phyloP scores from a whole-genome alignment of 2,888 invertebrate species.

The Quadriops clusia region DNA sequence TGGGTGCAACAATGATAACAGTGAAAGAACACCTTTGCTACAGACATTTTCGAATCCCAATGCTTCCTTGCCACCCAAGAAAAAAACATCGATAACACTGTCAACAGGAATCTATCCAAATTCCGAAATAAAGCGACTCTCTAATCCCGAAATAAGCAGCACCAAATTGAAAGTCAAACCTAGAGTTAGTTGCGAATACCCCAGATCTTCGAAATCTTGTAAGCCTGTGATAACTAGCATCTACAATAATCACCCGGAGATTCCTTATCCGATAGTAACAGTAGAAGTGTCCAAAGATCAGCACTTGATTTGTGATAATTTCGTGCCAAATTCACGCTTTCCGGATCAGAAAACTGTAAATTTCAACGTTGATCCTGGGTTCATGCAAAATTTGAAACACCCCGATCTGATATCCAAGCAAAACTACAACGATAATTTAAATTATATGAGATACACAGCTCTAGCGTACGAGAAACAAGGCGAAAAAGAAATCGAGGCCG shows the following conservation, averaged over 20 bases:
- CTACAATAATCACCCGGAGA: slow-evolving; percentile 33
- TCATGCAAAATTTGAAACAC: slow-evolving; percentile 6
- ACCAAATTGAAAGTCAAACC: slow-evolving; percentile 8
- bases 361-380: too few species aligned
- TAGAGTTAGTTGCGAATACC: slow-evolving; percentile 7
- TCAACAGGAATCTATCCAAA: background rate
- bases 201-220: slow-evolving; percentile 13
- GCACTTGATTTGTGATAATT: slow-evolving; percentile 18
- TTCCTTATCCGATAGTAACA: slow-evolving; percentile 29
- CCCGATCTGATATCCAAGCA: slow-evolving; percentile 13
- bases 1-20: slow-evolving; percentile 27
- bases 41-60: slow-evolving; percentile 18
- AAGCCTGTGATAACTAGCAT: slow-evolving; percentile 12
- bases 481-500: slow-evolving; percentile 25
- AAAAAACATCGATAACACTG: slow-evolving; percentile 15
- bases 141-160: slow-evolving; percentile 20
- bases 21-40: slow-evolving; percentile 14
- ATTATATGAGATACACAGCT: slow-evolving; percentile 28
- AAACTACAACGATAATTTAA: slow-evolving; percentile 21
- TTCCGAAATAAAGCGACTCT: slow-evolving; percentile 16
- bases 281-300: slow-evolving; percentile 13
- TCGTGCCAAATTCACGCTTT: slow-evolving; percentile 18
- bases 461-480: slow-evolving; percentile 24
- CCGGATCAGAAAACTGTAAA: slow-evolving; percentile 10
- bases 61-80: slow-evolving; percentile 7